phyloP scores from a whole-genome alignment of 2,888 invertebrate genomes.

The Agrypnus murinus region DNA sequence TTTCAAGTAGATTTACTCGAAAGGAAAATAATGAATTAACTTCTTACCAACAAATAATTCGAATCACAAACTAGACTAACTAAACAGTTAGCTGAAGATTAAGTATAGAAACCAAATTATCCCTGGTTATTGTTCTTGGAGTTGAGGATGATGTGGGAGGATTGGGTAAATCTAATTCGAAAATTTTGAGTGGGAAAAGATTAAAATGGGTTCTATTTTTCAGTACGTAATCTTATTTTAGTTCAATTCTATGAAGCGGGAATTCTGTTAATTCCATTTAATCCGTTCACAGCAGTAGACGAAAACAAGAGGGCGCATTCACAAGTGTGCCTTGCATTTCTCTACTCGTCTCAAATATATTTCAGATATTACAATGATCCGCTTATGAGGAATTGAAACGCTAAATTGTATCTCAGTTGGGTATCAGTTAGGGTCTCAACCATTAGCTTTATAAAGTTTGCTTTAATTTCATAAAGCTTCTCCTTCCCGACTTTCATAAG shows the following conservation, averaged over 20 bases:
- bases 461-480: slow-evolving; percentile 53
- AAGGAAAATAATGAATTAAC: too few relatives aligned
- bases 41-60: too few relatives aligned
- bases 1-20: too few relatives aligned
- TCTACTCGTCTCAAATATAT: slow-evolving; percentile 49
- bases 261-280: slow-evolving; percentile 58
- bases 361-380: slow-evolving; percentile 60
- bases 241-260: slow-evolving; percentile 56
- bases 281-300: slow-evolving; percentile 56
- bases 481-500: slow-evolving; percentile 43
- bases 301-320: slow-evolving; percentile 56
- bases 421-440: slow-evolving; percentile 53
- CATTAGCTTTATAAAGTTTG: slow-evolving; percentile 57
- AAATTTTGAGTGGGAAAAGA: slow-evolving; percentile 29
- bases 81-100: too few relatives aligned
- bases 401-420: slow-evolving; percentile 55
- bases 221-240: slow-evolving; percentile 51
- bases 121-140: slow-evolving; percentile 6
- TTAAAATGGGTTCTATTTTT: slow-evolving; percentile 47
- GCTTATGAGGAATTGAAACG: slow-evolving; percentile 59
- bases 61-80: too few relatives aligned
- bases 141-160: slow-evolving; percentile 16
- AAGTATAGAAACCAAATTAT: neutral
- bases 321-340: slow-evolving; percentile 43
- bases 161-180: slow-evolving; percentile 30